phyloP scores from a whole-genome alignment of 2,113 vertebrate species.

The Corythornis vintsioides region DNA sequence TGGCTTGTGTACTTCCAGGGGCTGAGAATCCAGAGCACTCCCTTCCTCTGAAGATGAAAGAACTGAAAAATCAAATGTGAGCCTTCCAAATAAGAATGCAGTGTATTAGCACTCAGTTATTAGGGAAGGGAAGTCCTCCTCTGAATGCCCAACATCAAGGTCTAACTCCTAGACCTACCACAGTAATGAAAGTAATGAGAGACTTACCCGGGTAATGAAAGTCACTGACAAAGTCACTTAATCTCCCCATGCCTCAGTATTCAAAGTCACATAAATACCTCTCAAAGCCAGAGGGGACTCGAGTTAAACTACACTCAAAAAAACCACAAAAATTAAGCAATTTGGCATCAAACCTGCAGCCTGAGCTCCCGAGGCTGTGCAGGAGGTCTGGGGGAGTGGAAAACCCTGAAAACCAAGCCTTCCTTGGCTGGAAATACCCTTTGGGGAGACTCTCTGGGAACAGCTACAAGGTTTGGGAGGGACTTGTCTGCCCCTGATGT shows the following conservation, averaged over 20 bases:
- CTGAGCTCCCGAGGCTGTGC: background rate
- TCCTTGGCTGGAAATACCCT: background rate
- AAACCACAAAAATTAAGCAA: background rate
- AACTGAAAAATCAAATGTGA: slow-evolving; percentile 64
- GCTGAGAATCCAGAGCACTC: slow-evolving; percentile 37
- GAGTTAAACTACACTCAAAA: background rate
- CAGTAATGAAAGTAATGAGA: slow-evolving; percentile 51
- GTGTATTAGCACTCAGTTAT: slow-evolving; percentile 49
- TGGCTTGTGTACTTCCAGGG: background rate
- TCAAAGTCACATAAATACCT: slow-evolving; percentile 19
- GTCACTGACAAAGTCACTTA: slow-evolving; percentile 62
- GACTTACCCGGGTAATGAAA: slow-evolving; percentile 31
- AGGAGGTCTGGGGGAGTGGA: background rate
- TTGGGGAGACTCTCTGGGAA: background rate
- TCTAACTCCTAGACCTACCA: slow-evolving; percentile 47
- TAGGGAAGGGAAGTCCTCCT: slow-evolving; percentile 46
- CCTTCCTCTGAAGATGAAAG: slow-evolving; percentile 55
- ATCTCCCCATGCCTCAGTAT: slow-evolving; percentile 22
- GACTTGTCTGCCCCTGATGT: accelerated
- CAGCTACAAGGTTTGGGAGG: background rate
- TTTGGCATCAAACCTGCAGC: background rate
- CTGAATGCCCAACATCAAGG: slow-evolving; percentile 50
- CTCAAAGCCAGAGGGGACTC: background rate
- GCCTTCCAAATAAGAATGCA: slow-evolving; percentile 60
- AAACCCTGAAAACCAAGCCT: background rate